Evolutionary conservation across 1,140 invertebrate species (phyloP), one percentile per base, ranked within the genome.

Genomic region (Brachionus paranguensis): DNA sequence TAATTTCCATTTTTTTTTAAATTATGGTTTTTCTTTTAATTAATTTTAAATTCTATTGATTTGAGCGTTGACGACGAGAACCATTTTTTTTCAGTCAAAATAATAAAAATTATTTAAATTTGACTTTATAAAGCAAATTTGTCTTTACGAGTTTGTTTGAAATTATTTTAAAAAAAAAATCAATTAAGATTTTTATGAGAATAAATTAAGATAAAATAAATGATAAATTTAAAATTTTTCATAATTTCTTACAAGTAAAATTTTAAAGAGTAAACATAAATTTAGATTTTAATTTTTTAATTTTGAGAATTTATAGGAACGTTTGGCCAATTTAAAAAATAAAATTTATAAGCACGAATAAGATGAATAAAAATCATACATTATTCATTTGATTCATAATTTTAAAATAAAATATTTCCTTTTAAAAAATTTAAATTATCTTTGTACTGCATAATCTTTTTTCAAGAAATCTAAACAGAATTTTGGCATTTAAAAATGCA

Each of bases 151-250:
- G 45, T n/a, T 47, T 47, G 45, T 12, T 47, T 47, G 11, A 47
- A 47, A 47, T 47, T 47, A 47, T 47, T 47, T n/a, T 3, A 14
- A 47, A 47, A 14, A 47, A 47, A 1, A 47, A 47, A 60, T 60
- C 53, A 24, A 24, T 60, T 60, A 24, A 60, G 20, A 24, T 60
- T 60, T 60, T 1, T 20, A 60, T 20, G n/a, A 60, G 53, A 60
- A 60, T 60, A 60, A 60, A 60, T 60, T 60, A 60, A 60, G 53
- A 60, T 60, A 60, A 60, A 55, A 60, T 60, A 60, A 60, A 60
- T 60, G 53, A 60, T 60, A 60, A 60, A 60, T 20, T 60, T 27
- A 10, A 20, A 60, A 20, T 60, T 60, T 60, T 60, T 60, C 53
- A 60, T 60, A 60, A 60, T 60, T 60, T 60, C 17, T 60, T 60